These are phyloP conservation scores for Agriotes lineatus DNA, from an alignment of 2,888 invertebrate species.

Conservation along the genomic window DNA sequence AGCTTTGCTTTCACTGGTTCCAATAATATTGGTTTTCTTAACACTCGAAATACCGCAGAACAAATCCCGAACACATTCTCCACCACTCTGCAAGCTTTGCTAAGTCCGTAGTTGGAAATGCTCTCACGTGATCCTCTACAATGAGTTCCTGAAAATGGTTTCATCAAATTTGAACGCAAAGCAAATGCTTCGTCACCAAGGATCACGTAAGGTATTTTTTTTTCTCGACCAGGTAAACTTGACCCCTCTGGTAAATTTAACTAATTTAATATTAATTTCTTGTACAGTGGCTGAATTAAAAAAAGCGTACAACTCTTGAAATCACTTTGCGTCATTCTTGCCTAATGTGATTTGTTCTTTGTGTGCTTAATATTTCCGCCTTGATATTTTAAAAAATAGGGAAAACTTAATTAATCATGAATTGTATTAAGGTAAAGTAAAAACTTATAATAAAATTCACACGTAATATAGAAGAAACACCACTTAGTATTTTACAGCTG, in stretches of 20 bases:
- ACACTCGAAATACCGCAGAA: slow-evolving; percentile 47
- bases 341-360: no score
- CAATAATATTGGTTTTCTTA: slow-evolving; percentile 49
- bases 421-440: no score
- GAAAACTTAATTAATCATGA: no score
- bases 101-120: slow-evolving; percentile 55
- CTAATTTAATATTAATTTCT: slow-evolving; percentile 17
- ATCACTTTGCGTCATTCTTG: no score
- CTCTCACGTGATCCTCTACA: slow-evolving; percentile 49
- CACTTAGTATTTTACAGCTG: no score
- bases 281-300: no score
- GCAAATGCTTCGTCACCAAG: slow-evolving; percentile 54
- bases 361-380: no score
- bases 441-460: no score
- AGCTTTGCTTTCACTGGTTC: slow-evolving; percentile 47
- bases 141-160: slow-evolving; percentile 51
- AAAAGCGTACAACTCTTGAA: no score
- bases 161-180: slow-evolving; percentile 51
- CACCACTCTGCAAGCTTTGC: slow-evolving; percentile 41
- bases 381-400: no score
- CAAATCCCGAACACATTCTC: slow-evolving; percentile 42
- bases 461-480: no score
- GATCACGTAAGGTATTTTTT: slow-evolving; percentile 22
- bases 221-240: slow-evolving; percentile 44
- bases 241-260: slow-evolving; percentile 41